phyloP scores from a whole-genome alignment of 2,113 vertebrate genomes.

The Talpa occidentalis region DNA sequence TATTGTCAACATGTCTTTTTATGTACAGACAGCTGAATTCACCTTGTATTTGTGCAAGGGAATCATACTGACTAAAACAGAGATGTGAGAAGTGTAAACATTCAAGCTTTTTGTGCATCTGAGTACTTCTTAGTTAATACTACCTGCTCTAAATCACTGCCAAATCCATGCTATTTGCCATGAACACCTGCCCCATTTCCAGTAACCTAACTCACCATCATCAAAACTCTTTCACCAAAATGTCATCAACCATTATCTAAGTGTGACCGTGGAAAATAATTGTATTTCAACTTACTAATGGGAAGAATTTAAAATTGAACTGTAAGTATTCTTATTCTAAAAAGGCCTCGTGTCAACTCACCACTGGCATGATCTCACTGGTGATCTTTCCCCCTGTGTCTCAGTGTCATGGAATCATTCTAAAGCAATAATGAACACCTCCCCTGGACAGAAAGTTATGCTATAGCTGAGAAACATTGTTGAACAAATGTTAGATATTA shows the following conservation, averaged over 20 bases:
- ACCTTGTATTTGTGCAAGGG: not conserved
- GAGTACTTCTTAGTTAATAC: not conserved
- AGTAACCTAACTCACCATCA: not conserved
- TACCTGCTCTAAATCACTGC: not conserved
- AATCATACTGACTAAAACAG: not conserved
- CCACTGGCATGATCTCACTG: not conserved
- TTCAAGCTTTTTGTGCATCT: not conserved
- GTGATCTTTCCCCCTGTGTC: not conserved
- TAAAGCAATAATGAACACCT: not conserved
- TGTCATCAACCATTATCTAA: not conserved
- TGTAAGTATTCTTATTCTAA: not conserved
- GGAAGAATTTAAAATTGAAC: not conserved
- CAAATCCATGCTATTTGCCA: not conserved
- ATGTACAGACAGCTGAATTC: not conserved
- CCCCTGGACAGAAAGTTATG: not conserved
- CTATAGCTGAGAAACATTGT: not conserved
- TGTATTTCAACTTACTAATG: not conserved
- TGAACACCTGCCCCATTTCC: accelerated
- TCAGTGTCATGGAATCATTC: not conserved
- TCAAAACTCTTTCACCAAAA: not conserved
- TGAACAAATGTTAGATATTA: not conserved
- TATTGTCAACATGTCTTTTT: not conserved
- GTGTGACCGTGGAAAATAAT: not conserved
- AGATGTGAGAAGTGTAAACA: not conserved
- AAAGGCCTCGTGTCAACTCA: not conserved